phyloP scores from a whole-genome alignment of 2,113 vertebrate genomes.

The Prunella fulvescens region DNA sequence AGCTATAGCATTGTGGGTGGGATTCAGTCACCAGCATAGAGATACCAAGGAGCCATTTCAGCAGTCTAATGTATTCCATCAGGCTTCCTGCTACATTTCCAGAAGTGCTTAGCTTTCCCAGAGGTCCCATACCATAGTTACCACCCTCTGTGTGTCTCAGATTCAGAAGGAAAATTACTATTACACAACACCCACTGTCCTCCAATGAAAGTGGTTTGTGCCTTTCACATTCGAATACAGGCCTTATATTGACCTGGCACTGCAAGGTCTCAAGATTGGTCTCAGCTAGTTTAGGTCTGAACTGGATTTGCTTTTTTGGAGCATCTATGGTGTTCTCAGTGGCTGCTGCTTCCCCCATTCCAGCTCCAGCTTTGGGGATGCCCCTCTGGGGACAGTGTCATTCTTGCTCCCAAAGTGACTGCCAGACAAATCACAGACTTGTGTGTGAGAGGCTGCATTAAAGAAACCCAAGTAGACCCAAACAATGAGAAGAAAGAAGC shows the following conservation, averaged over 20 bases:
- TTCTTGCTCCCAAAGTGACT: background rate
- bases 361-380: background rate
- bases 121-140: background rate
- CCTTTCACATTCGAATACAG: background rate
- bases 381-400: background rate
- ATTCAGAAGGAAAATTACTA: background rate
- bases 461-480: background rate
- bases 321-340: background rate
- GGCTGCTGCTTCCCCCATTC: background rate
- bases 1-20: background rate
- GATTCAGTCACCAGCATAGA: background rate
- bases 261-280: background rate
- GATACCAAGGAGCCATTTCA: background rate
- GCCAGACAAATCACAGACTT: background rate
- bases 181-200: background rate
- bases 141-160: background rate
- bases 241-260: background rate
- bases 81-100: background rate
- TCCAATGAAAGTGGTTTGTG: background rate
- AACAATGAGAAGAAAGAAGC: background rate
- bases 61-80: background rate
- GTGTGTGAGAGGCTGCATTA: background rate
- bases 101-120: background rate
- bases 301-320: background rate
- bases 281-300: background rate